Evolutionary conservation across 92 coral and sea anemone species (phyloP).

Genomic region (Epizoanthus illoricatus): DNA sequence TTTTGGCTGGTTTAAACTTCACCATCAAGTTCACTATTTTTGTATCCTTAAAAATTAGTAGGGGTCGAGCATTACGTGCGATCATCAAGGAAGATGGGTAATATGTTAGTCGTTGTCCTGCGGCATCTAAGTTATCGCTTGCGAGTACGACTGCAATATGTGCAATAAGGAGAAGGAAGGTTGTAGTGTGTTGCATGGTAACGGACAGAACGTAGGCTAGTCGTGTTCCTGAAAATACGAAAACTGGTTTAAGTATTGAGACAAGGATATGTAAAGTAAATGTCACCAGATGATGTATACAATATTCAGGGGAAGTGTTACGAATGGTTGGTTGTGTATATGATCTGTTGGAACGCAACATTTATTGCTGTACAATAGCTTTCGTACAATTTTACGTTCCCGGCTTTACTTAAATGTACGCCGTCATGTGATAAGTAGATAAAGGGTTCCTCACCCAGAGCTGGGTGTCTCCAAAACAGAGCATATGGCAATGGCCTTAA

Average conservation of each 20-base stretch:
- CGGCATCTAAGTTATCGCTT: conserved; percentile 7
- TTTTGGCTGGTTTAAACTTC: conserved; percentile 5
- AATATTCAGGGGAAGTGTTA: too few species aligned
- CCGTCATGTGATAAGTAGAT: background rate
- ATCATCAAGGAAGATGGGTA: conserved; percentile 20
- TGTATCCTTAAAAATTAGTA: background rate
- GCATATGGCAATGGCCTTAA: background rate
- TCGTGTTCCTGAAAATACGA: too few species aligned
- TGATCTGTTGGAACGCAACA: background rate
- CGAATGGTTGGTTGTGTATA: background rate
- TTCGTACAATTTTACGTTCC: background rate
- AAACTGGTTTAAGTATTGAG: too few species aligned
- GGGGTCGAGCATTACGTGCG: conserved; percentile 6
- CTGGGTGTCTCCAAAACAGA: conserved; percentile 1
- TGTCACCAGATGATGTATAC: too few species aligned
- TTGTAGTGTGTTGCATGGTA: too few species aligned
- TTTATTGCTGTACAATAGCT: background rate
- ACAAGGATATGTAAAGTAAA: too few species aligned
- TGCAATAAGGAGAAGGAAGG: too few species aligned
- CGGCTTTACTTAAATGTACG: background rate
- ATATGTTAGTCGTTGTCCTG: conserved; percentile 11
- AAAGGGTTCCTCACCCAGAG: background rate
- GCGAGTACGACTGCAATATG: background rate
- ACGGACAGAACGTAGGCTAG: too few species aligned
- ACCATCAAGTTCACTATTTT: conserved; percentile 8